These are phyloP conservation scores for Temnothorax rugatulus DNA, from an alignment of 2,888 invertebrate genomes.

Conservation along the genomic window DNA sequence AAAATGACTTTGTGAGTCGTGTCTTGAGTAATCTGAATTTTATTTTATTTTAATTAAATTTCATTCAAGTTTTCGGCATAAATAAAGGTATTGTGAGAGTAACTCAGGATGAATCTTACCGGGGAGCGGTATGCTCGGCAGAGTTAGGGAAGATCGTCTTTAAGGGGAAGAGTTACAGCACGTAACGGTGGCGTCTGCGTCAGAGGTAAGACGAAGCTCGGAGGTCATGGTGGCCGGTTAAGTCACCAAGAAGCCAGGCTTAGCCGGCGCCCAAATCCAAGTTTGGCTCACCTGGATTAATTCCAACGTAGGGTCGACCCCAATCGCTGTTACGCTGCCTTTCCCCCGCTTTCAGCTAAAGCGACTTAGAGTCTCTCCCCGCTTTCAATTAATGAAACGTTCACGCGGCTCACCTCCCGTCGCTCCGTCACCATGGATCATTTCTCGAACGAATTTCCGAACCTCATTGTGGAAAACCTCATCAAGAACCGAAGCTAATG, in stretches of 20 bases:
- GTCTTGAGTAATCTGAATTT: not conserved
- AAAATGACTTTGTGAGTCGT: not conserved
- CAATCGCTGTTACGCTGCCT: constrained; percentile 69
- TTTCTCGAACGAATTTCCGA: constrained; percentile 31
- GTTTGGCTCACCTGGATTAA: constrained; percentile 79
- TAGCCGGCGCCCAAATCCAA: constrained; percentile 75
- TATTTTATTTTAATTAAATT: constrained; percentile 29
- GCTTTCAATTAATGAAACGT: constrained; percentile 77
- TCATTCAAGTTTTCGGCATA: not conserved
- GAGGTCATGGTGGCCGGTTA: constrained; percentile 72
- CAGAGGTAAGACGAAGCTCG: constrained; percentile 63
- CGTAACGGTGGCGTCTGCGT: constrained; percentile 52
- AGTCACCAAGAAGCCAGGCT: constrained; percentile 77
- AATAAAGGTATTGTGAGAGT: not conserved
- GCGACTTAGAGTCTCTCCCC: constrained; percentile 71
- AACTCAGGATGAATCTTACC: not conserved
- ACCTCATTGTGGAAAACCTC: not conserved
- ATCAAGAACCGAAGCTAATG: not conserved
- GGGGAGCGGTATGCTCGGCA: not conserved
- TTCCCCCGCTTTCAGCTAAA: constrained; percentile 56
- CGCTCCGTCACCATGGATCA: constrained; percentile 47
- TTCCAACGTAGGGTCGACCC: constrained; percentile 76
- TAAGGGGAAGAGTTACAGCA: constrained; percentile 36
- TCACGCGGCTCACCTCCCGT: constrained; percentile 47
- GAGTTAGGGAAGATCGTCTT: constrained; percentile 34